Evolutionary conservation across 2,888 invertebrate genomes (phyloP).

Genomic region (Deilephila elpenor): DNA sequence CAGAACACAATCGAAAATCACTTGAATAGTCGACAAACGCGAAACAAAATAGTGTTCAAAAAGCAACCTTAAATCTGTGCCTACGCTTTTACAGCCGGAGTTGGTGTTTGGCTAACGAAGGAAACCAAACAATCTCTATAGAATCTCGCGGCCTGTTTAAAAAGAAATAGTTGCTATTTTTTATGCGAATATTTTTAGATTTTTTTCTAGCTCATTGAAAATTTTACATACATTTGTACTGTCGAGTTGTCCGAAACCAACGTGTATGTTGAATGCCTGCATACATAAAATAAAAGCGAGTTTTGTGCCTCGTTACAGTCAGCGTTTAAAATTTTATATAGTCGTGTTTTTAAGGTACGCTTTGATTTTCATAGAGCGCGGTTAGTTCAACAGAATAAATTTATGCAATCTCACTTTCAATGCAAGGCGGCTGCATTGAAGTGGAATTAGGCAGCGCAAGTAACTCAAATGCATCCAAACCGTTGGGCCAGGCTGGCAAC

Average conservation of each 20-base stretch:
- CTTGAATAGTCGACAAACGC: not conserved
- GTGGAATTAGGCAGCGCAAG: no score
- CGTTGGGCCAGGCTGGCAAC: no score
- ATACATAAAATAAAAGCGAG: not conserved
- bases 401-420: no score
- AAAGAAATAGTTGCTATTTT: not conserved
- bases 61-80: slow-evolving; percentile 1
- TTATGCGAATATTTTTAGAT: not conserved
- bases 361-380: not conserved
- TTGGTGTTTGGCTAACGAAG: not conserved
- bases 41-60: slow-evolving; percentile 13
- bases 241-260: not conserved
- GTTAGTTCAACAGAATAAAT: not conserved
- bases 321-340: not conserved
- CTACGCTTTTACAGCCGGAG: not conserved
- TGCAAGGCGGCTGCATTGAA: no score
- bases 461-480: no score
- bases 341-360: not conserved
- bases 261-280: not conserved
- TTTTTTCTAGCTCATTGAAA: slow-evolving; percentile 9
- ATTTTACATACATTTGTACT: not conserved
- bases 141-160: not conserved
- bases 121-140: slow-evolving; percentile 12
- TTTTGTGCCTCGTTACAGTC: not conserved
- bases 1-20: not conserved